These are phyloP conservation scores for Mastomys coucha DNA, from an alignment of 2,113 vertebrate genomes.

Conservation along the genomic window DNA sequence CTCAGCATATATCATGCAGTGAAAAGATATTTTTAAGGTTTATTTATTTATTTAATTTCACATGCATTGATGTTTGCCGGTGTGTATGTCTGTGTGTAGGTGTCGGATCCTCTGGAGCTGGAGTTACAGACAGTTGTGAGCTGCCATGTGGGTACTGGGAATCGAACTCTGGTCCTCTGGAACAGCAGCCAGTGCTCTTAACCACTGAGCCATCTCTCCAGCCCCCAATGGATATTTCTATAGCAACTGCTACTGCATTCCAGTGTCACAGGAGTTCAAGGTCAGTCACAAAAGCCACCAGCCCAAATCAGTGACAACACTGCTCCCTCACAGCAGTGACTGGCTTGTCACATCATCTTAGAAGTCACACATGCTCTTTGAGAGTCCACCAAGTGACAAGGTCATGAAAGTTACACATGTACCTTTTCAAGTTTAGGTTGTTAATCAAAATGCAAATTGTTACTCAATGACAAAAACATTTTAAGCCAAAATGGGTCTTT, in stretches of 20 bases:
- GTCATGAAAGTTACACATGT: slow-evolving; percentile 59
- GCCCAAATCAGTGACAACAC: slow-evolving; percentile 48
- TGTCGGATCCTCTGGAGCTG: too few relatives aligned
- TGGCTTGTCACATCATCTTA: neutral
- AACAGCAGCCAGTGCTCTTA: too few relatives aligned
- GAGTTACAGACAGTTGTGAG: too few relatives aligned
- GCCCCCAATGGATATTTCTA: too few relatives aligned
- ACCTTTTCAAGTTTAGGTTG: slow-evolving; percentile 64
- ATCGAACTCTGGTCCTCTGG: too few relatives aligned
- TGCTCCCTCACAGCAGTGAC: neutral
- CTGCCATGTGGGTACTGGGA: too few relatives aligned
- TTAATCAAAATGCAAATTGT: slow-evolving; percentile 82
- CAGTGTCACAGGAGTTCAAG: slow-evolving; percentile 35
- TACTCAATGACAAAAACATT: slow-evolving; percentile 61
- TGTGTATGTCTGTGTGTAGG: too few relatives aligned
- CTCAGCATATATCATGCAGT: neutral
- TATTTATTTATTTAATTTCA: too few relatives aligned
- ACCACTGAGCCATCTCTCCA: too few relatives aligned
- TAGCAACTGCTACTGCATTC: neutral
- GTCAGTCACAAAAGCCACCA: slow-evolving; percentile 66
- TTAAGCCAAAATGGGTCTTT: slow-evolving; percentile 67
- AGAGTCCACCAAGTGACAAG: slow-evolving; percentile 56
- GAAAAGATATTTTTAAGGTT: slow-evolving; percentile 57
- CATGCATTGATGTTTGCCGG: too few relatives aligned
- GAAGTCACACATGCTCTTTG: neutral